A percentile compares a stretch with the other conserved stretches of the same genome.
Conservation (phyloP, 1,140 invertebrate species). For the Drosophila azteca region DNA sequence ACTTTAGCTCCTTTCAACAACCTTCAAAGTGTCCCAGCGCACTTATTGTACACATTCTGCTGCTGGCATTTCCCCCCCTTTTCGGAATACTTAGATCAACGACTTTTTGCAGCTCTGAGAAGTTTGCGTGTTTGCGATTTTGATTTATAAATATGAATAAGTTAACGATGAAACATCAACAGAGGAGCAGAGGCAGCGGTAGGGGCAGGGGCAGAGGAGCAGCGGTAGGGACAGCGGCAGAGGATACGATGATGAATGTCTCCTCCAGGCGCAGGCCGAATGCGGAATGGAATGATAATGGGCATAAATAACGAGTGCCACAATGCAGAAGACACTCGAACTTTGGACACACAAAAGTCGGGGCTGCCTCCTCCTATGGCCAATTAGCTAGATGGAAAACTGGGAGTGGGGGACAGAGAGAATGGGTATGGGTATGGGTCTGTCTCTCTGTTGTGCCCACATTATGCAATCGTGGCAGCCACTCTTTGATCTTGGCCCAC, state of each 20-base stretch:
- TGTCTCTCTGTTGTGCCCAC: constrained; percentile 66
- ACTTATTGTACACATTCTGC: constrained; percentile 52
- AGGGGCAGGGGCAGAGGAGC: no score
- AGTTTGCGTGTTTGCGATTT: constrained; percentile 73
- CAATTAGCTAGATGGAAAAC: constrained; percentile 38
- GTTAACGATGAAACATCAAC: constrained; percentile 62
- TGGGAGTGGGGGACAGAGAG: constrained; percentile 1
- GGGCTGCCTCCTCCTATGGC: constrained; percentile 16
- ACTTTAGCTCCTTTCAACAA: background rate
- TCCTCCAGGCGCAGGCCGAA: constrained; percentile 59
- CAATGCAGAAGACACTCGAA: constrained; percentile 38
- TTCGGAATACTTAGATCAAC: constrained; percentile 61
- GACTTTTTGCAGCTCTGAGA: constrained; percentile 34
- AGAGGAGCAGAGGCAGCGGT: no score
- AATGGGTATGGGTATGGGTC: background rate
- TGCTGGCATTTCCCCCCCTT: constrained; percentile 48
- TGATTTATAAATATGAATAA: constrained; percentile 78
- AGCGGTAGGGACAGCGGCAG: constrained; percentile 38
- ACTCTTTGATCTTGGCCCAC: constrained; percentile 72
- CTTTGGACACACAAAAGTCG: constrained; percentile 15
- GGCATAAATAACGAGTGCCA: constrained; percentile 55
- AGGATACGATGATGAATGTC: constrained; percentile 62
- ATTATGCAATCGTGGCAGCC: constrained; percentile 72
- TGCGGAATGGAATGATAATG: constrained; percentile 29
- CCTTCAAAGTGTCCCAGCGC: constrained; percentile 49